These are phyloP conservation scores for Monarcha castaneiventris DNA, from an alignment of 2,113 vertebrate species.

Conservation along the genomic window DNA sequence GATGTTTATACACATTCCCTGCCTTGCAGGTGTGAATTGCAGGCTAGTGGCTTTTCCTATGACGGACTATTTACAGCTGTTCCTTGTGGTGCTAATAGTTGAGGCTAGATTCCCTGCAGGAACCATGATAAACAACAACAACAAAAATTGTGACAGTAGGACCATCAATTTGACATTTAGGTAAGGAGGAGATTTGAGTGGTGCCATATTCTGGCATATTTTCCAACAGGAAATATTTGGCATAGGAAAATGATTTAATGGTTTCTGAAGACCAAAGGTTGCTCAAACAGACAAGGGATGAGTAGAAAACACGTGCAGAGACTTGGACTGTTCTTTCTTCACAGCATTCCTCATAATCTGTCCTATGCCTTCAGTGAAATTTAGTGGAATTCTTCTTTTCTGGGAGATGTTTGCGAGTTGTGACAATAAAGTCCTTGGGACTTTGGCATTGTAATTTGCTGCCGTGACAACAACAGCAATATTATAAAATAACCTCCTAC, in stretches of 20 bases:
- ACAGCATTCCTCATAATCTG: neutral
- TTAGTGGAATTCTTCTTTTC: neutral
- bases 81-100: neutral
- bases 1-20: neutral
- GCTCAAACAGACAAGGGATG: neutral
- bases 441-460: conserved; percentile 10
- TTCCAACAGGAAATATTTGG: neutral
- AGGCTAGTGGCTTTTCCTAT: neutral
- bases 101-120: neutral
- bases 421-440: neutral
- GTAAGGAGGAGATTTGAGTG: neutral
- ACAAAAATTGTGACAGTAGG: neutral
- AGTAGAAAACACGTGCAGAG: neutral
- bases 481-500: neutral
- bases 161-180: neutral
- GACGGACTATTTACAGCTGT: neutral
- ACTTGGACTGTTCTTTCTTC: neutral
- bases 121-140: neutral
- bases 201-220: neutral
- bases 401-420: neutral
- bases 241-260: neutral
- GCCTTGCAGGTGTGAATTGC: neutral
- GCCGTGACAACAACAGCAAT: neutral
- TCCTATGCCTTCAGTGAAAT: neutral
- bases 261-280: neutral